Percentiles rank a stretch among this genome's conserved stretches.
phyloP scores from a whole-genome alignment of 2,888 invertebrate genomes.

The Eupithecia exiguata region DNA sequence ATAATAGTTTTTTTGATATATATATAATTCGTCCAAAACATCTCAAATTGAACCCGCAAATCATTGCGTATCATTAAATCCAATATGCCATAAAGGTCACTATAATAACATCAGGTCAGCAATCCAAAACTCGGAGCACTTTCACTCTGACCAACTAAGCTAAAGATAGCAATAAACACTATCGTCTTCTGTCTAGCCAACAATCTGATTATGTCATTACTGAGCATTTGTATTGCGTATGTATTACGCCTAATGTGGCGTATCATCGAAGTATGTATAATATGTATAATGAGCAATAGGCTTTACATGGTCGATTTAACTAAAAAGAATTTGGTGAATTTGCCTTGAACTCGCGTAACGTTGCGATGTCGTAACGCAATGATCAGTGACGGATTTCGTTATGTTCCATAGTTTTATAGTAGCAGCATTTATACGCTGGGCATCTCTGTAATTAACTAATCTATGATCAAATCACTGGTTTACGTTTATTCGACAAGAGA shows the following conservation, averaged over 20 bases:
- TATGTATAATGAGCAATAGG: background rate
- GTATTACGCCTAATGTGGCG: conserved; percentile 18
- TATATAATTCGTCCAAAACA: too few species aligned
- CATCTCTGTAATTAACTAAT: background rate
- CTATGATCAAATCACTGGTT: background rate
- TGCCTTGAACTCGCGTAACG: background rate
- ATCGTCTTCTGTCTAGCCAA: conserved; percentile 20
- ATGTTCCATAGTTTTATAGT: background rate
- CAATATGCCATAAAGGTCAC: background rate
- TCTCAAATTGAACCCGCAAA: background rate
- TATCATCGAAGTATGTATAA: conserved; percentile 5
- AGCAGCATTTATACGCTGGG: background rate
- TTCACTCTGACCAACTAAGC: conserved; percentile 1
- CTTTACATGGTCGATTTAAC: conserved; percentile 5
- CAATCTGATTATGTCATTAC: conserved; percentile 35
- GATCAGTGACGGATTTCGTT: background rate
- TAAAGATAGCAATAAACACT: background rate
- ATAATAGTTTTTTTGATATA: too few species aligned
- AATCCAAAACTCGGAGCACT: background rate
- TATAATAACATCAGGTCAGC: background rate
- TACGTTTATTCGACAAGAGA: background rate
- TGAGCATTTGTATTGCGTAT: conserved; percentile 24
- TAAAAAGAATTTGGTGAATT: background rate
- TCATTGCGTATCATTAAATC: background rate
- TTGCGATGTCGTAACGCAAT: background rate